Evolutionary conservation across 2,888 invertebrate genomes (phyloP).

Genomic region (Chydorus sphaericus): DNA sequence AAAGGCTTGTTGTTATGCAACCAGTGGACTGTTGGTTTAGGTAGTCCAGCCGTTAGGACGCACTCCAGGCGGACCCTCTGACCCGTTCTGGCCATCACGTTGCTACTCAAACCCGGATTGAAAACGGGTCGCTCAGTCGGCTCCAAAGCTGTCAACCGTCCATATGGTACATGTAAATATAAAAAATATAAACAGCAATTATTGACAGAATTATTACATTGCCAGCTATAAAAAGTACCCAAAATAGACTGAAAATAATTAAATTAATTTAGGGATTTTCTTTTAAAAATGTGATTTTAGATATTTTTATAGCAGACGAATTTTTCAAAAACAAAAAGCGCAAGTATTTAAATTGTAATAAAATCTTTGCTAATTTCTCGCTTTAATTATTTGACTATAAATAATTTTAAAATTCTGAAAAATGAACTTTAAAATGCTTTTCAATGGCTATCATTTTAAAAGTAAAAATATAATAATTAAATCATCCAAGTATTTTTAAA

Average conservation of each 20-base stretch:
- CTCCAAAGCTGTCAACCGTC: constrained; percentile 37
- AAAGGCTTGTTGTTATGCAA: constrained; percentile 48
- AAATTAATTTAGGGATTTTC: too few relatives aligned
- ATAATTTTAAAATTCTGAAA: too few relatives aligned
- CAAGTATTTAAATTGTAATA: too few relatives aligned
- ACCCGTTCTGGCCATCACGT: constrained; percentile 56
- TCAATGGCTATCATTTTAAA: not conserved
- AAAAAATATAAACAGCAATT: constrained; percentile 13
- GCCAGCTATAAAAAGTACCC: too few relatives aligned
- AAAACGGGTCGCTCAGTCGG: constrained; percentile 47
- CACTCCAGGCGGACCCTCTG: constrained; percentile 58
- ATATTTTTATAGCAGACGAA: too few relatives aligned
- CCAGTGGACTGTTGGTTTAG: constrained; percentile 48
- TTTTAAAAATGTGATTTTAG: too few relatives aligned
- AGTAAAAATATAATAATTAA: constrained; percentile 5
- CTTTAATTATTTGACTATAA: too few relatives aligned
- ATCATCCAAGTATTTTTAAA: constrained; percentile 25
- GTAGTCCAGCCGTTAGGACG: constrained; percentile 43
- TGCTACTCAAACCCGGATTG: constrained; percentile 43
- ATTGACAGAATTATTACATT: too few relatives aligned
- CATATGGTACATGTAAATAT: not conserved
- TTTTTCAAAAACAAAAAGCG: too few relatives aligned
- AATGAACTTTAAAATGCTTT: not conserved
- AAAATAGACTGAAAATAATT: too few relatives aligned
- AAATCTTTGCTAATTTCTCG: too few relatives aligned